Conservation (phyloP, 2,888 invertebrate species). For the Crematogaster levior region DNA sequence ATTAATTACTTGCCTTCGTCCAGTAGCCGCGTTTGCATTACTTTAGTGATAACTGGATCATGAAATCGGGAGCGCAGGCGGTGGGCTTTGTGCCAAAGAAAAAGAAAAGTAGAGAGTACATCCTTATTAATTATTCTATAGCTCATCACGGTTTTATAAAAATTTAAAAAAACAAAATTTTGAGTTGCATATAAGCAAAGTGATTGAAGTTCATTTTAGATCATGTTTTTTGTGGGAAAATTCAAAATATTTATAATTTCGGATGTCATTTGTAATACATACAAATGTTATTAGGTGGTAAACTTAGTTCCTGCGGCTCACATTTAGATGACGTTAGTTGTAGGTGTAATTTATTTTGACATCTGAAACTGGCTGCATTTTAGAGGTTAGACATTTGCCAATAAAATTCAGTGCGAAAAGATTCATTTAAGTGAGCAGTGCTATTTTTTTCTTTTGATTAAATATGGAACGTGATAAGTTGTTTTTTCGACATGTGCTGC, state of each 20-base stretch:
- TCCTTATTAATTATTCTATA: constrained; percentile 24
- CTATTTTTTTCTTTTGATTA: no score
- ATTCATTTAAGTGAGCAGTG: no score
- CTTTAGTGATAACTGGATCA: constrained; percentile 51
- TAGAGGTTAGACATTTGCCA: no score
- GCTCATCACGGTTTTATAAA: constrained; percentile 11
- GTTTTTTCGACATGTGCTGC: no score
- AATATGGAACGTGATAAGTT: no score
- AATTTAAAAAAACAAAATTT: constrained; percentile 7
- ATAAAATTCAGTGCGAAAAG: no score
- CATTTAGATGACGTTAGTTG: no score
- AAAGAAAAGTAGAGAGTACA: background rate
- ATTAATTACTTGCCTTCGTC: constrained; percentile 54
- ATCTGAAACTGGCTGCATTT: no score
- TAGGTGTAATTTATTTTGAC: no score
- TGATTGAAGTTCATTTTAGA: background rate
- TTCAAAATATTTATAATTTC: constrained; percentile 16
- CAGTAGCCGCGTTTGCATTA: constrained; percentile 42
- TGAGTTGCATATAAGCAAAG: background rate
- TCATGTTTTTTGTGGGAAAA: background rate
- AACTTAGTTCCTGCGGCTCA: no score
- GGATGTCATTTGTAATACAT: background rate
- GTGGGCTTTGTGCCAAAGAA: background rate
- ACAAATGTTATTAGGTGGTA: background rate
- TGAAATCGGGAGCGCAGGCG: constrained; percentile 49